Percentiles rank a stretch among this genome's conserved stretches.
These are phyloP conservation scores for Urophycis tenuis DNA, from an alignment of 2,797 vertebrate genomes.

Conservation along the genomic window DNA sequence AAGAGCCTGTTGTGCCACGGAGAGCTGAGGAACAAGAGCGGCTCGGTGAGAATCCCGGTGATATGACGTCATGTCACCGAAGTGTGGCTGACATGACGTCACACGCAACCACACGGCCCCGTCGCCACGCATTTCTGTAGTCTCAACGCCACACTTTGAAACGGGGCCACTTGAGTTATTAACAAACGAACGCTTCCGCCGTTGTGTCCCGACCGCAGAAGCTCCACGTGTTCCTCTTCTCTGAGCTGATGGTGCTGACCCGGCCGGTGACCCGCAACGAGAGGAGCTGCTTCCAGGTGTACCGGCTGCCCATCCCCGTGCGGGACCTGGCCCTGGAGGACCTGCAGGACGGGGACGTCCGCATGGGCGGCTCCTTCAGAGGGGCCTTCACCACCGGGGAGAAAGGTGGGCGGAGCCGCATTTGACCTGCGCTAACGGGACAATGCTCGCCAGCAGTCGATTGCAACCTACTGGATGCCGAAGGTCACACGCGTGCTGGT, in stretches of 20 bases:
- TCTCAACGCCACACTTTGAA: neutral
- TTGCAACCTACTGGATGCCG: neutral
- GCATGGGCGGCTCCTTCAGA: conserved; percentile 92
- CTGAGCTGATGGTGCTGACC: conserved; percentile 88
- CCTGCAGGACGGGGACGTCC: conserved; percentile 90
- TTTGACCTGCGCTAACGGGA: neutral
- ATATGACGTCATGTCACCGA: too few species aligned
- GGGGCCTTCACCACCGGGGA: conserved; percentile 91
- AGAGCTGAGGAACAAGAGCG: conserved; percentile 90
- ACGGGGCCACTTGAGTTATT: too few species aligned
- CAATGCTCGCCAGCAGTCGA: neutral
- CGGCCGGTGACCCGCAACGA: conserved; percentile 87
- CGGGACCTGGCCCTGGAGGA: conserved; percentile 88
- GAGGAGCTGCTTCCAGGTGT: conserved; percentile 88
- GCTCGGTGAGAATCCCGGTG: conserved; percentile 79
- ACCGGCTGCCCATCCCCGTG: conserved; percentile 89
- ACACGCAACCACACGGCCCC: too few species aligned
- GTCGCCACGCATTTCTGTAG: neutral
- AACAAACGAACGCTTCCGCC: too few species aligned
- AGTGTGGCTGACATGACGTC: too few species aligned
- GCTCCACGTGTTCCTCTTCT: conserved; percentile 93
- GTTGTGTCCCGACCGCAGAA: conserved; percentile 67
- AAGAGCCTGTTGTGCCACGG: conserved; percentile 89
- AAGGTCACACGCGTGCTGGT: neutral
- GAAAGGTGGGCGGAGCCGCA: conserved; percentile 74